Evolutionary conservation across 2,113 vertebrate genomes (phyloP), one percentile per base, ranked within the genome.

Genomic region (Chelonoidis abingdonii): DNA sequence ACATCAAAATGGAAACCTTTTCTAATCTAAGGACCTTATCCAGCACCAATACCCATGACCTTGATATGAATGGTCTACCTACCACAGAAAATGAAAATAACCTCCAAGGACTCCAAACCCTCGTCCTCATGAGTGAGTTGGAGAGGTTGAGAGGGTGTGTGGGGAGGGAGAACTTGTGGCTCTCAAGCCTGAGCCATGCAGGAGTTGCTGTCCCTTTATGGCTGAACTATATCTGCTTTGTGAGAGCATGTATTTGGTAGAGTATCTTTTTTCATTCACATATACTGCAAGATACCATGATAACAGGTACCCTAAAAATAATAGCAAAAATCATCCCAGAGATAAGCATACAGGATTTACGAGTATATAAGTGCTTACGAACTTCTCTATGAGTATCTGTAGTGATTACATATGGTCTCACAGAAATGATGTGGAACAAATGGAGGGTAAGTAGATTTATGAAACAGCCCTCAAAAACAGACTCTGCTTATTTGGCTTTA

Each of bases 331-430:
- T 84, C 24, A 82, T 88, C 52, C 94, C 65, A 93, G 93, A 76
- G 78, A 47, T 95, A 93, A 96, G 59, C 52, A 89, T 49, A 2
- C 52, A 93, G 93, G 69, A 93, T 95, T 90, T 94, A 86, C 92
- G 87, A 95, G 52, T 56, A 83, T 53, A 72, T 14, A 93, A 38
- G 29, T 84, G 29, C 56, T 81, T 83, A 53, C 93, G 85, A 92
- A 91, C 84, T 27, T 94, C 92, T 12, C 72, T 78, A 89, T 22
- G n/a, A 72, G 14, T 38, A 72, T 89, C 76, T 35, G 89, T 83
- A 84, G 8, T 75, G 88, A 78, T 93, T 95, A 95, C 38, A 14
- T 92, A 94, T 89, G 54, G 38, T 35, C 62, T 88, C 69, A 80
- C 21, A 44, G 21, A 95, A 90, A n/a, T 84, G 2, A 80, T 38